phyloP scores from a whole-genome alignment of 2,888 invertebrate species.

The Microctonus aethiopoides region DNA sequence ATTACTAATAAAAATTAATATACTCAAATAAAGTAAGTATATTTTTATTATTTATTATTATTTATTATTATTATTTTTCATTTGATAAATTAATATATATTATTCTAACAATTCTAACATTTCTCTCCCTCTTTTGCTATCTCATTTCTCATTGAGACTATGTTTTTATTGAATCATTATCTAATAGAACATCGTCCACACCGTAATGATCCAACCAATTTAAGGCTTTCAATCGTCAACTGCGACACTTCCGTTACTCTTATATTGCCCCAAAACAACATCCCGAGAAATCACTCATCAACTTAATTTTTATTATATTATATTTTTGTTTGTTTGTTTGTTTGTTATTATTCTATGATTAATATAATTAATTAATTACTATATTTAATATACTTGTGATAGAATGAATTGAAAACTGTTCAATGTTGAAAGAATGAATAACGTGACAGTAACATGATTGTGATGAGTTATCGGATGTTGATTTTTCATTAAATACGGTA shows the following conservation, averaged over 20 bases:
- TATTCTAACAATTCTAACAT: background rate
- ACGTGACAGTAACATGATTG: background rate
- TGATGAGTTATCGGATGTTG: constrained; percentile 24
- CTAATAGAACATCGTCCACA: constrained; percentile 44
- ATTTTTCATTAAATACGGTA: constrained; percentile 35
- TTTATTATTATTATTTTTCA: background rate
- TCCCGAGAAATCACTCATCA: background rate
- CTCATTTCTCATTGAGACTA: constrained; percentile 2
- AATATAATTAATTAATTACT: background rate
- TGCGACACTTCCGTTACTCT: constrained; percentile 3
- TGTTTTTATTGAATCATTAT: constrained; percentile 51
- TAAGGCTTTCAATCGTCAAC: background rate
- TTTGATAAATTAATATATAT: background rate
- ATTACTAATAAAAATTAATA: background rate
- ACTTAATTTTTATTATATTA: background rate
- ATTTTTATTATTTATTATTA: background rate
- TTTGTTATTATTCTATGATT: background rate
- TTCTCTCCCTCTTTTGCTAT: background rate
- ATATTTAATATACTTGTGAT: too few relatives aligned
- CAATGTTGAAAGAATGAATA: background rate
- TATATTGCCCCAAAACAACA: background rate
- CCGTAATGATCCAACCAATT: constrained; percentile 13
- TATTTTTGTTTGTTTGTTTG: background rate
- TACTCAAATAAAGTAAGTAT: background rate
- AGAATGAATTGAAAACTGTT: background rate